Percentiles rank a stretch among this genome's conserved stretches.
Evolutionary conservation across 2,888 invertebrate genomes (phyloP).

Genomic region (Dendrolimus houi): DNA sequence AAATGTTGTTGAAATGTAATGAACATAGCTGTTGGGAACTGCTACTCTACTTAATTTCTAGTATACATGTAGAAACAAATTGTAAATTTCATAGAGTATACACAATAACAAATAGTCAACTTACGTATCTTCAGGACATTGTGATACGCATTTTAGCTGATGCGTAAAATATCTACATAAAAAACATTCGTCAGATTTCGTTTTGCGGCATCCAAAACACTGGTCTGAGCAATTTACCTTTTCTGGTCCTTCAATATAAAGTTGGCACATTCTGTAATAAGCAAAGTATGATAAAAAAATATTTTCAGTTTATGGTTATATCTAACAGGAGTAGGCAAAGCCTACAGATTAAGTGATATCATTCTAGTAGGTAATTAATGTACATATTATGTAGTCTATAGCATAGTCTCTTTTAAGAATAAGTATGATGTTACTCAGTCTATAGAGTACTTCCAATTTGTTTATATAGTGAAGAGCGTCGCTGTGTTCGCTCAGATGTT

Average conservation of each 20-base stretch:
- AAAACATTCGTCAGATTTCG: conserved; percentile 73
- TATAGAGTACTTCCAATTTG: too few species aligned
- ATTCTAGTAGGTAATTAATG: too few species aligned
- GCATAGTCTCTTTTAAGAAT: too few species aligned
- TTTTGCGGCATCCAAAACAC: conserved; percentile 88
- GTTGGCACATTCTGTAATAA: conserved; percentile 66
- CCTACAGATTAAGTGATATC: too few species aligned
- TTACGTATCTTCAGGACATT: conserved; percentile 82
- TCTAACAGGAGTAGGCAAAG: too few species aligned
- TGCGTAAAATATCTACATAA: conserved; percentile 80
- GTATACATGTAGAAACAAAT: background rate
- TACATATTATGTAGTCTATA: too few species aligned
- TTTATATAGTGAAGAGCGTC: too few species aligned
- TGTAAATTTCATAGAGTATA: background rate
- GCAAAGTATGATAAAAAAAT: background rate
- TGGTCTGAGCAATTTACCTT: conserved; percentile 80
- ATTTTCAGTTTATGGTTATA: too few species aligned
- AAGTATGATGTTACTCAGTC: too few species aligned
- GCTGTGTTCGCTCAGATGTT: too few species aligned
- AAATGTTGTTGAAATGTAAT: too few species aligned
- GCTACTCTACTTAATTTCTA: background rate
- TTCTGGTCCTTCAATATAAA: conserved; percentile 48
- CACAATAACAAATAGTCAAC: conserved; percentile 20
- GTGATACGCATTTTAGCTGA: conserved; percentile 73
- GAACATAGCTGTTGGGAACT: background rate